These are phyloP conservation scores for Lordiphosa andalusiaca DNA, from an alignment of 2,888 invertebrate species.

Conservation along the genomic window DNA sequence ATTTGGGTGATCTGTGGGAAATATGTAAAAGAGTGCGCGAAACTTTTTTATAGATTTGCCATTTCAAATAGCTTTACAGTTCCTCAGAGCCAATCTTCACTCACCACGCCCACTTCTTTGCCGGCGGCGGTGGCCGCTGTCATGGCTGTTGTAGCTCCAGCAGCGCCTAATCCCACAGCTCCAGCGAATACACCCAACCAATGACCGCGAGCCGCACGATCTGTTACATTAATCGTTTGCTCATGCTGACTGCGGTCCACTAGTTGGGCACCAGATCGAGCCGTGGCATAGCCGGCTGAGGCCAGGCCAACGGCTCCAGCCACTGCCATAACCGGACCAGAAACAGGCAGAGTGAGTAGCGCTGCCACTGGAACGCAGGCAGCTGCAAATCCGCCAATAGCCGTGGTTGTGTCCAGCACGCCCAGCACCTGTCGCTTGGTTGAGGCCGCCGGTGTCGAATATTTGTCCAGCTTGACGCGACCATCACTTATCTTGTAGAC, in stretches of 20 bases:
- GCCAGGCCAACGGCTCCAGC: slow-evolving; percentile 52
- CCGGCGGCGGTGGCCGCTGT: slow-evolving; percentile 64
- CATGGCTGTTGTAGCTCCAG: slow-evolving; percentile 66
- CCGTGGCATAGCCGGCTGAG: slow-evolving; percentile 62
- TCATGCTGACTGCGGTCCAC: slow-evolving; percentile 71
- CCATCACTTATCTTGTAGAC: slow-evolving; percentile 58
- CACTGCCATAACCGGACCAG: slow-evolving; percentile 60
- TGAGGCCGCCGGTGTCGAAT: slow-evolving; percentile 64
- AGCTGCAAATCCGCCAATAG: slow-evolving; percentile 58
- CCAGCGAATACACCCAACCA: slow-evolving; percentile 73
- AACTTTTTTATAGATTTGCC: too few relatives aligned
- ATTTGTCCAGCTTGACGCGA: slow-evolving; percentile 55
- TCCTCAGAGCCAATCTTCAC: slow-evolving; percentile 9
- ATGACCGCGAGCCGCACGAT: slow-evolving; percentile 67
- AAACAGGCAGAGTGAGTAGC: slow-evolving; percentile 46
- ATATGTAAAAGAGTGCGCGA: too few relatives aligned
- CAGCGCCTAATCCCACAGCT: slow-evolving; percentile 61
- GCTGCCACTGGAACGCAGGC: slow-evolving; percentile 55
- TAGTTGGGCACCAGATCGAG: slow-evolving; percentile 63
- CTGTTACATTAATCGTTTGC: slow-evolving; percentile 66
- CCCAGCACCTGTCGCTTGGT: slow-evolving; percentile 27
- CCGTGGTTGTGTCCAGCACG: slow-evolving; percentile 50
- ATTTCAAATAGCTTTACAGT: too few relatives aligned
- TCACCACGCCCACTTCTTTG: slow-evolving; percentile 65
- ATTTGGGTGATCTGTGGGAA: slow-evolving; percentile 49